Conservation (phyloP, 2,113 vertebrate species). For the Bujurquina vittata region DNA sequence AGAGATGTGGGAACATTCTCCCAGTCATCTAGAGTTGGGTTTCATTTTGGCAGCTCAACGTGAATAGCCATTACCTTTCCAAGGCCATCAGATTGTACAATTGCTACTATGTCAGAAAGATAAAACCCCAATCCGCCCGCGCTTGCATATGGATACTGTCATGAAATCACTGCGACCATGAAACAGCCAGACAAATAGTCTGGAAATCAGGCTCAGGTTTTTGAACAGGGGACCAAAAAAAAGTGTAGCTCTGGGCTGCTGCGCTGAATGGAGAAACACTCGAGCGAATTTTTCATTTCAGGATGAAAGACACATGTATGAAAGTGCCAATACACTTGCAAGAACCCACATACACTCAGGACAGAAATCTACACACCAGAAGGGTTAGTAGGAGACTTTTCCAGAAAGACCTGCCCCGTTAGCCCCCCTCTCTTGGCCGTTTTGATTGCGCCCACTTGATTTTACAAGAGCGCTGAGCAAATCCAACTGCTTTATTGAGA, state of each 20-base stretch:
- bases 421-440: constrained; percentile 17
- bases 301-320: constrained; percentile 1
- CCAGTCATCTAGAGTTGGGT: constrained; percentile 64
- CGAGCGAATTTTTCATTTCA: neutral
- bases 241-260: constrained; percentile 31
- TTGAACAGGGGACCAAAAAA: constrained; percentile 32
- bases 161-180: constrained; percentile 56
- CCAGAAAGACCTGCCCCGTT: constrained; percentile 48
- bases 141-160: constrained; percentile 63
- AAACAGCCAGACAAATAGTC: constrained; percentile 62
- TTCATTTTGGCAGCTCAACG: constrained; percentile 65
- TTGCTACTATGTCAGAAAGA: constrained; percentile 72
- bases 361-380: neutral
- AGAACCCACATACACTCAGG: neutral
- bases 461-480: constrained; percentile 72
- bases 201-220: constrained; percentile 51
- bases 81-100: constrained; percentile 67
- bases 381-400: constrained; percentile 3
- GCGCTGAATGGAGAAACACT: constrained; percentile 35
- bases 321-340: constrained; percentile 1
- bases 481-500: constrained; percentile 81
- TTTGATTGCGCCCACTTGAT: constrained; percentile 67
- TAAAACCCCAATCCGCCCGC: constrained; percentile 62
- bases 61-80: constrained; percentile 68
- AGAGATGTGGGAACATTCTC: constrained; percentile 70